phyloP scores from a whole-genome alignment of 64 coral and sea anemone genomes.

The Orbicella faveolata region DNA sequence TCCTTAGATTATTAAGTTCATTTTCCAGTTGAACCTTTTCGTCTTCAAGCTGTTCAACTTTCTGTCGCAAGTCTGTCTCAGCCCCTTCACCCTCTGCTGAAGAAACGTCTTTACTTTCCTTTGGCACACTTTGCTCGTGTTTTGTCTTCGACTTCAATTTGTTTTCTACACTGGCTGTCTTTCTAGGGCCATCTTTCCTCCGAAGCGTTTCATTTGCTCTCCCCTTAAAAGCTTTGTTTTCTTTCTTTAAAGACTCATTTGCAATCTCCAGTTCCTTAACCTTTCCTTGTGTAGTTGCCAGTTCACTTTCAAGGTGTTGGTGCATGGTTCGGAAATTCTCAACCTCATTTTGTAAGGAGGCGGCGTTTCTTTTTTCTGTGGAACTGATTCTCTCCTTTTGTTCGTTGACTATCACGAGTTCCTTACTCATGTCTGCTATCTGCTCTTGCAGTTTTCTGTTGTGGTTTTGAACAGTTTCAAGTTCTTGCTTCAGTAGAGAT shows the following conservation, averaged over 20 bases:
- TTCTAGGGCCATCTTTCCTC: conserved; percentile 8
- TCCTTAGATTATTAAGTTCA: background rate
- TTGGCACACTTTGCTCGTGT: background rate
- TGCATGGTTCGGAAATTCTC: conserved; percentile 60
- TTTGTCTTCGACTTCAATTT: conserved; percentile 1
- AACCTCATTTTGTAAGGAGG: conserved; percentile 65
- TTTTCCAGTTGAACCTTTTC: conserved; percentile 10
- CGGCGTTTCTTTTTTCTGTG: conserved; percentile 14
- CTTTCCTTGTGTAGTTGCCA: conserved; percentile 36
- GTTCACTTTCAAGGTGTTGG: conserved; percentile 36
- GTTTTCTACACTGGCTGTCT: background rate
- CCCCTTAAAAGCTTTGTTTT: conserved; percentile 41
- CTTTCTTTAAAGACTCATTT: conserved; percentile 50
- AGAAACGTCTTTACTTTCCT: conserved; percentile 10
- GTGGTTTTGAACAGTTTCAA: conserved; percentile 7
- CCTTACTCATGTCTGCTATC: conserved; percentile 3
- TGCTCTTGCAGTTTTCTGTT: conserved; percentile 32
- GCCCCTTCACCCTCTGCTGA: background rate
- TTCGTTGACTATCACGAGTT: conserved; percentile 16
- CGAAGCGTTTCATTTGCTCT: conserved; percentile 23
- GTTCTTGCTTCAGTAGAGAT: conserved; percentile 7
- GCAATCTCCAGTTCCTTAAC: conserved; percentile 58
- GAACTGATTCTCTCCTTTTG: conserved; percentile 12
- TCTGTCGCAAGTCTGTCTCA: background rate
- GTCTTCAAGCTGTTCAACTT: conserved; percentile 19